Base-by-base conservation (phyloP, 2,113 vertebrate species). In the Arenaria interpres region DNA sequence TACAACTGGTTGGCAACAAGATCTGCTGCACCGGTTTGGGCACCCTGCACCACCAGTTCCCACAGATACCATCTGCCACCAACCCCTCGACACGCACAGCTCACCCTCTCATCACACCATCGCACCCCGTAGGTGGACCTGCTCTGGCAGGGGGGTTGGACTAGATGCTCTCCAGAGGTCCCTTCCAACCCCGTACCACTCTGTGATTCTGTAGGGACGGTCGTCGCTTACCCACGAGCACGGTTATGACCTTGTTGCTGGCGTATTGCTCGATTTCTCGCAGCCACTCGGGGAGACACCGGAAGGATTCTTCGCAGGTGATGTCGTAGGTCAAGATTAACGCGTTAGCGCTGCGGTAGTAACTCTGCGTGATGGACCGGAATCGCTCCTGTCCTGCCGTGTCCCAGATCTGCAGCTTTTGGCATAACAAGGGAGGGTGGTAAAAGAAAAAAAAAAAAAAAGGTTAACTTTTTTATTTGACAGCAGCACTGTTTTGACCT, bases 341-440 rank as follows among this genome's bases (percentile, higher is more conserved):
- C 23, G 99, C 99, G 10, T 99, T 99, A 91, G 99, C 99, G 62
- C 99, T 99, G 96, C 99, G 99, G 90, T 99, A 99, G 96, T 99
- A 99, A 94, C 99, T 99, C 98, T 99, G 99, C 28, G 99, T 99
- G 94, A 99, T 99, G 97, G 99, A 99, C 14, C 99, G 99, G 97
- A 99, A 99, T 85, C 99, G 98, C 97, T 99, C 99, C 88, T 99
- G 99, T 37, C 99, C 99, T 2, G 99, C 99, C 2, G 99, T 99
- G 98, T 99, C 99, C 99, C 99, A 99, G 97, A 99, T 99, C 98
- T 99, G 99, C 96, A 99, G 99, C 99, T 99, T 97, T 94, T 14
- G 66, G 75, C 77, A 37, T 0, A 37, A 53, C 5, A 13, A 60
- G 84, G 51, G 75, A 66, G 16, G 37, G 78, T 14, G 28, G 82